A percentile compares a stretch with the other conserved stretches of the same genome.
phyloP scores from a whole-genome alignment of 2,113 vertebrate species.

The Choloepus hoffmanni region DNA sequence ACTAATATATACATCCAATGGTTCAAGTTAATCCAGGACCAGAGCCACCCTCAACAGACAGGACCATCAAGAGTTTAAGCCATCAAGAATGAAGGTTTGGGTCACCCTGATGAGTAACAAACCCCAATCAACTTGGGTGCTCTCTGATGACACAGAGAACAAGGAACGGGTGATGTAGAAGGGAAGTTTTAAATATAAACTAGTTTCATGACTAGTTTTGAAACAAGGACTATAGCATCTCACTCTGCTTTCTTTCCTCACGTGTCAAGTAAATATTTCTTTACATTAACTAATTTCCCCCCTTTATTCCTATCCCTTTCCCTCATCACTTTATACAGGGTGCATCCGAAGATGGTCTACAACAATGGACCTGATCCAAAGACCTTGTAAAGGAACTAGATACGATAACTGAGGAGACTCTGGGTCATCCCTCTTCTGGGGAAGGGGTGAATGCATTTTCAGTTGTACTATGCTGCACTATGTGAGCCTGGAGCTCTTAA shows the following conservation, averaged over 20 bases:
- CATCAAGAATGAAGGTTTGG: background rate
- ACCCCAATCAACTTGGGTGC: background rate
- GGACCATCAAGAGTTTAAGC: background rate
- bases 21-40: background rate
- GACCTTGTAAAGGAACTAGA: background rate
- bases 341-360: background rate
- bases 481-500: background rate
- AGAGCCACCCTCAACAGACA: background rate
- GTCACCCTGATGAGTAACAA: background rate
- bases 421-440: background rate
- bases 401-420: background rate
- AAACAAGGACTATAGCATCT: background rate
- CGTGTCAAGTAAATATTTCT: background rate
- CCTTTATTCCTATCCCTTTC: background rate
- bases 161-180: background rate
- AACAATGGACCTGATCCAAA: background rate
- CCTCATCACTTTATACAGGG: background rate
- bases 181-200: background rate
- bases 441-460: background rate
- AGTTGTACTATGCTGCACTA: background rate
- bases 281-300: background rate
- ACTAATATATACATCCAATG: background rate
- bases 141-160: background rate
- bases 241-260: background rate
- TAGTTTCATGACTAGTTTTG: background rate